A percentile compares a stretch with the other conserved stretches of the same genome.
Evolutionary conservation across 1,140 invertebrate species (phyloP).

Genomic region (Coelopa frigida): DNA sequence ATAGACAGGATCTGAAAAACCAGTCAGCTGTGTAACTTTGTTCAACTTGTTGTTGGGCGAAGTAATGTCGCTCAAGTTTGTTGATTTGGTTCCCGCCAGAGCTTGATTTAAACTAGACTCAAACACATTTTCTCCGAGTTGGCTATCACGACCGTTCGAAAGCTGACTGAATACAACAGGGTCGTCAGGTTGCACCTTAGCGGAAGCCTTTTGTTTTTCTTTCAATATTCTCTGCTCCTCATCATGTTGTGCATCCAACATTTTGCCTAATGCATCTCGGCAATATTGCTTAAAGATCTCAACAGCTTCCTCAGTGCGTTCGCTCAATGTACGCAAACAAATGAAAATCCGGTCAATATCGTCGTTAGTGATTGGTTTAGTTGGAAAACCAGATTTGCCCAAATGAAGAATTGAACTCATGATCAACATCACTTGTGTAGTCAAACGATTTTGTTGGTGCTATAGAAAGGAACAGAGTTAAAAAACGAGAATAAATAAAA

Average conservation of each 20-base stretch:
- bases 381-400: constrained; percentile 65
- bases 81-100: constrained; percentile 56
- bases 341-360: constrained; percentile 86
- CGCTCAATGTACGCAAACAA: constrained; percentile 73
- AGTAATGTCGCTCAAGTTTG: constrained; percentile 46
- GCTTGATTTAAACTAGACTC: constrained; percentile 92
- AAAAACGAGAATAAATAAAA: not conserved
- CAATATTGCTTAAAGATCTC: constrained; percentile 74
- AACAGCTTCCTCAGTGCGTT: constrained; percentile 60
- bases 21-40: constrained; percentile 97
- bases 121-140: constrained; percentile 87
- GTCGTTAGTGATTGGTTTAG: constrained; percentile 86
- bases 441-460: constrained; percentile 57
- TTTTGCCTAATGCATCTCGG: constrained; percentile 71
- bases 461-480: not conserved
- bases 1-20: constrained; percentile 98
- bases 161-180: constrained; percentile 82
- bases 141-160: constrained; percentile 60
- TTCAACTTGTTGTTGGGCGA: constrained; percentile 59
- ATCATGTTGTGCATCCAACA: constrained; percentile 77
- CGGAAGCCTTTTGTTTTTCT: constrained; percentile 62
- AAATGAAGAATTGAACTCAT: constrained; percentile 81
- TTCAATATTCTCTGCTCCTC: constrained; percentile 42
- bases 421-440: constrained; percentile 80
- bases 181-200: constrained; percentile 76